Evolutionary conservation across 2,797 vertebrate genomes (phyloP).

Genomic region (Rhincodon typus): DNA sequence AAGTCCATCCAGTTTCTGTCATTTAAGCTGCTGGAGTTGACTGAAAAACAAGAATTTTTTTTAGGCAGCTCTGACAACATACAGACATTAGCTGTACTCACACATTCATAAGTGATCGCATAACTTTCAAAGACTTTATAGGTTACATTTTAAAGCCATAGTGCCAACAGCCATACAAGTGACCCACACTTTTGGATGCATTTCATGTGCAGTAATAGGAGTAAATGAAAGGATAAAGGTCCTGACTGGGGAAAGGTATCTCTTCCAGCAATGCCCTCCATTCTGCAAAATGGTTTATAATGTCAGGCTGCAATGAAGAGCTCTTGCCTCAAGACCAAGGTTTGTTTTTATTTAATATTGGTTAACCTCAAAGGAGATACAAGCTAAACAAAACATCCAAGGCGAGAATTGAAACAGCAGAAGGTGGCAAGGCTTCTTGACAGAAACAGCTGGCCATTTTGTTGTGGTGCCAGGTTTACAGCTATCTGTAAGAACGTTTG

Average conservation of each 20-base stretch:
- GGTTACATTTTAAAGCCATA: background rate
- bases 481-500: background rate
- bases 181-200: background rate
- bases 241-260: background rate
- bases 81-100: background rate
- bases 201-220: background rate
- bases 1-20: background rate
- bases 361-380: conserved; percentile 3
- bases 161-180: background rate
- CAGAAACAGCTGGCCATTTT: conserved; percentile 5
- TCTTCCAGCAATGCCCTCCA: background rate
- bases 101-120: background rate
- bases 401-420: background rate
- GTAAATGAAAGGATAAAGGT: background rate
- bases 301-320: background rate
- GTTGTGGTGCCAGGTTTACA: background rate
- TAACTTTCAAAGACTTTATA: background rate
- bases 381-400: background rate
- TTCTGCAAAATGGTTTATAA: background rate
- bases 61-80: background rate
- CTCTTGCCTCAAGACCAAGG: background rate
- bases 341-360: background rate
- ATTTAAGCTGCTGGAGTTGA: background rate
- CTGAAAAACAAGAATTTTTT: background rate
- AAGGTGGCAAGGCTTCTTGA: background rate